Evolutionary conservation across 1,140 invertebrate species (phyloP).

Genomic region (Lepidurus arcticus): DNA sequence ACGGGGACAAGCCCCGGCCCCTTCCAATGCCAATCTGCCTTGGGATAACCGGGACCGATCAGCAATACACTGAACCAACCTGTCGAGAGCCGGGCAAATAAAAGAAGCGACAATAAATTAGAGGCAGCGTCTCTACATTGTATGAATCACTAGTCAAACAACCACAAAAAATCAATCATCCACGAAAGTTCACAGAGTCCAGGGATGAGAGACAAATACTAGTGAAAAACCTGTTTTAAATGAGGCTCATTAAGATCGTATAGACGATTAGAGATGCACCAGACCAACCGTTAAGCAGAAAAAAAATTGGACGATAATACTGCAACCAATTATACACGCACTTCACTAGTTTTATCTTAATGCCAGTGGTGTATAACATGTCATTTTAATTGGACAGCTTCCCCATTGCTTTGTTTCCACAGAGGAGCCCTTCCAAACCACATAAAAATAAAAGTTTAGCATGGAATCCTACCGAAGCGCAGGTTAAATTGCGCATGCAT

Average conservation of each 20-base stretch:
- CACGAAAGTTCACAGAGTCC: background rate
- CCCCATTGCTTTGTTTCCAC: slow-evolving; percentile 12
- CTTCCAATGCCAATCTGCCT: slow-evolving; percentile 14
- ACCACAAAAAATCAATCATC: background rate
- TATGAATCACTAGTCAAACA: background rate
- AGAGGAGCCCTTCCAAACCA: background rate
- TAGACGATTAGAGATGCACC: slow-evolving; percentile 1
- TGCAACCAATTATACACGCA: background rate
- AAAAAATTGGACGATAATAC: background rate
- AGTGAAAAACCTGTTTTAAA: background rate
- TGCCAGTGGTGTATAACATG: slow-evolving; percentile 8
- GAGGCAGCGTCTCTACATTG: background rate
- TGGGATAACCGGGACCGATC: background rate
- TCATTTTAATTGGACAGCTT: slow-evolving; percentile 20
- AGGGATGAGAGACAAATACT: background rate
- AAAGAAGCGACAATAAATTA: background rate
- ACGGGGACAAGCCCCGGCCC: slow-evolving; percentile 19
- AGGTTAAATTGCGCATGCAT: too few relatives aligned
- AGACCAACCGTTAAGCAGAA: background rate
- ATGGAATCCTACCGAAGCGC: background rate
- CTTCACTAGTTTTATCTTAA: slow-evolving; percentile 11
- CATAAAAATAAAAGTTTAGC: background rate
- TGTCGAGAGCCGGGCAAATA: background rate
- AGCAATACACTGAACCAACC: background rate
- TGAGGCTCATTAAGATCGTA: slow-evolving; percentile 15